Evolutionary conservation across 2,888 invertebrate genomes (phyloP).

Genomic region (Buathra laborator): DNA sequence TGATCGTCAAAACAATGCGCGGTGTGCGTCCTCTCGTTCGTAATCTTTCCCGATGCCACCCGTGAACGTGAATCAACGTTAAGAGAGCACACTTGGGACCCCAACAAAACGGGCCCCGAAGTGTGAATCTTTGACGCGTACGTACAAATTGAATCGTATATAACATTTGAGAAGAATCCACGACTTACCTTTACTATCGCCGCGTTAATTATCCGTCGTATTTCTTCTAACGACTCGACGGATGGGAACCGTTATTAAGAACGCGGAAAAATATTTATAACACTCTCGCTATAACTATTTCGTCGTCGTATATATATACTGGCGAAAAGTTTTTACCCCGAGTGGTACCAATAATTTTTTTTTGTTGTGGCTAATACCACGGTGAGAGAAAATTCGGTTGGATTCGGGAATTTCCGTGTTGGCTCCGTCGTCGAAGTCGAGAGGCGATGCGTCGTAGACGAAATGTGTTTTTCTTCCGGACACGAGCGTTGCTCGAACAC

Average conservation of each 20-base stretch:
- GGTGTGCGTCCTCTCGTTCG: too few species aligned
- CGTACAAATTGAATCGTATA: too few species aligned
- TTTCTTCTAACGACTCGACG: too few species aligned
- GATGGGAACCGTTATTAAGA: neutral
- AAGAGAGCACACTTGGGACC: too few species aligned
- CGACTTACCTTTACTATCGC: too few species aligned
- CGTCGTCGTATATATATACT: constrained; percentile 70
- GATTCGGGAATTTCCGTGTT: constrained; percentile 70
- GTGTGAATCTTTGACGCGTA: too few species aligned
- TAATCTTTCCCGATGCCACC: too few species aligned
- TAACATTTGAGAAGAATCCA: too few species aligned
- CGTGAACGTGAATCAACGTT: too few species aligned
- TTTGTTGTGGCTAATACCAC: constrained; percentile 82
- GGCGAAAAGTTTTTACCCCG: constrained; percentile 78
- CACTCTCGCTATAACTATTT: constrained; percentile 41
- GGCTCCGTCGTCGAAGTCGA: neutral
- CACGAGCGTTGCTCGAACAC: neutral
- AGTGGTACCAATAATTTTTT: constrained; percentile 76
- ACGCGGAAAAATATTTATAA: neutral
- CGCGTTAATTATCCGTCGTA: too few species aligned
- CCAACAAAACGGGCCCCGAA: too few species aligned
- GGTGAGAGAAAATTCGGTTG: constrained; percentile 78
- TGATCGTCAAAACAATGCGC: too few species aligned
- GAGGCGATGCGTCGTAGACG: constrained; percentile 38
- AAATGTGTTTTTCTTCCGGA: constrained; percentile 10